A percentile compares a stretch with the other conserved stretches of the same genome.
These are phyloP conservation scores for Manacus vitellinus DNA, from an alignment of 2,113 vertebrate species.

Conservation along the genomic window DNA sequence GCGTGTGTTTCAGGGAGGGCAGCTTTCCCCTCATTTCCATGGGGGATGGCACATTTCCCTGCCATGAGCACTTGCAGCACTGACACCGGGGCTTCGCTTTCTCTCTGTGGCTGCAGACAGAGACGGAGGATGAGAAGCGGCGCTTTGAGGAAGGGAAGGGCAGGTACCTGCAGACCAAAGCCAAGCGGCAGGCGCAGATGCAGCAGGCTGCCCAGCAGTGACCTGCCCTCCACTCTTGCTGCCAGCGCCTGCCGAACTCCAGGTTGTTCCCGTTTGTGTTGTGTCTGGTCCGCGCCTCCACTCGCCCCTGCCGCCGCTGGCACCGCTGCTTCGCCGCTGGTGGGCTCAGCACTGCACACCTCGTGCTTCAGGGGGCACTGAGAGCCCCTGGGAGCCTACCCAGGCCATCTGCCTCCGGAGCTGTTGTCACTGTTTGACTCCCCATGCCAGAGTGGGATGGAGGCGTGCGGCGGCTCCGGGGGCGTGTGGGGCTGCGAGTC, in stretches of 20 bases:
- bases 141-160: conserved; percentile 90
- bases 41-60: accelerated
- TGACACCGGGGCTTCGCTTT: accelerated
- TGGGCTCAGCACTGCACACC: neutral
- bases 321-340: neutral
- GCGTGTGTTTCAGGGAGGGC: neutral
- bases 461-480: neutral
- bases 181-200: conserved; percentile 82
- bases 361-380: neutral
- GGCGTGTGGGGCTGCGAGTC: neutral
- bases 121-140: conserved; percentile 88
- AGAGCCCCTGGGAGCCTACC: neutral
- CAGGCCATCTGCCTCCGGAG: neutral
- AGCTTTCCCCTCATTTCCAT: neutral
- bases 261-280: conserved; percentile 18
- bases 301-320: neutral
- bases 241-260: neutral
- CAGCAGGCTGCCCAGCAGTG: conserved; percentile 69
- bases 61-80: accelerated
- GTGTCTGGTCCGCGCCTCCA: neutral
- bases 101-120: conserved; percentile 71
- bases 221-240: neutral
- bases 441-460: accelerated
- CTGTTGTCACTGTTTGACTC: accelerated
- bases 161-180: conserved; percentile 91